Evolutionary conservation across 53 echinoderm and acorn worm species (phyloP), one percentile per base, ranked within the genome.

Genomic region (Henricia sp.): DNA sequence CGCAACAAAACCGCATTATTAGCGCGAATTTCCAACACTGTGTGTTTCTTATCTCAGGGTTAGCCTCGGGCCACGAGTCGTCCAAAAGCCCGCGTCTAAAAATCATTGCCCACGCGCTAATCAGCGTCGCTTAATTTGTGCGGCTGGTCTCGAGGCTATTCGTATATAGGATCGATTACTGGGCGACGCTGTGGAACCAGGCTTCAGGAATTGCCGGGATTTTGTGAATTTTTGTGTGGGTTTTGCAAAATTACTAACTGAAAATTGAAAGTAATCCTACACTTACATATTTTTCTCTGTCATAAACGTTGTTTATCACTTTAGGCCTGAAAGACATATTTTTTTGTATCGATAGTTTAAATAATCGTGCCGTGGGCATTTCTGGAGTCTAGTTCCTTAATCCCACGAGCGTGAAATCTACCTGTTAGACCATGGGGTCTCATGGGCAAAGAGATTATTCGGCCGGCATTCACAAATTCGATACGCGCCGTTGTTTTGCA

Each of bases 51-150:
- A 70, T 70, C 37, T 42, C n/a, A 23, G 62, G 44, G 26, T 30
- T 70, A 27, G 70, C 70, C 70, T 70, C 70, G 46, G 70, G 70
- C 38, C 11, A 39, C 70, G 26, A 70, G 70, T 70, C 70, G 70
- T 70, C 70, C 42, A 46, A 27, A 70, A 70, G 44, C 41, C n/a
- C 21, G 11, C 5, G 12, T 26, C 46, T 68, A 68, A 68, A n/a
- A n/a, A 68, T 70, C 70, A 70, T 43, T 30, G 10, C 46, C 70
- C 70, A 46, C 29, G 44, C 70, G 16, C 70, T 46, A 43, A 70
- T 70, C 70, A 12, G 26, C 44, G 13, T 25, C 32, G 37, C 46
- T 80, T 80, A 80, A 80, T 80, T 80, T 80, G 80, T 38, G 80
- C 41, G 62, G 35, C 63, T 80, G 53, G 36, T 80, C 64, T 46